Evolutionary conservation across 2,888 invertebrate species (phyloP), one percentile per base, ranked within the genome.

Genomic region (Formica aserva): DNA sequence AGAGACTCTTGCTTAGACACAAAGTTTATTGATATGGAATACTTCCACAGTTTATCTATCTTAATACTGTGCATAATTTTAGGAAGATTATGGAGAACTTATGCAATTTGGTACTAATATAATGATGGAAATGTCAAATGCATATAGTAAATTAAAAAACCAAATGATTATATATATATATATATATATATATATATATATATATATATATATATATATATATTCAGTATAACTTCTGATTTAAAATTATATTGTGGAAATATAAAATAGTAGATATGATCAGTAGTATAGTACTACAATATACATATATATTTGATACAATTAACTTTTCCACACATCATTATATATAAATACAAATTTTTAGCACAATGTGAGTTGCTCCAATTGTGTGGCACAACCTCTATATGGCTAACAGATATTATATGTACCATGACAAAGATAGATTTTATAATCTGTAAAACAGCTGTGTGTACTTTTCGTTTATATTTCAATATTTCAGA

Each of bases 341-440:
- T 82, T 86, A 69, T 57, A 63, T 78, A 80, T 80, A 88, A 90
- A 88, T 88, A 87, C 69, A 86, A 88, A 78, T 80, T 71, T 86
- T 76, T 85, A 85, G 41, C 84, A 87, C 78, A 86, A 80, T 82
- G 63, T 80, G 8, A 52, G 84, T 86, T 84, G 85, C 66, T 90
- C 82, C 84, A 65, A 66, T 38, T 63, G 85, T 86, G 88, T 87
- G 88, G 87, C 87, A 89, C 89, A 87, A 90, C 88, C 84, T 89
- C 52, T 52, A 52, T 52, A 90, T 89, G 90, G 89, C 90, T 88
- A 86, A 86, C 84, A 88, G 87, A 77, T 83, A 87, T 57, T 78
- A 84, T 85, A 88, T 90, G 90, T 89, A 90, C 89, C 78, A 85
- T 86, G 84, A 89, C 85, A 78, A 86, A 76, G 57, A 65, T 52